phyloP scores from a whole-genome alignment of 2,113 vertebrate genomes.

The Lipophrys pholis region DNA sequence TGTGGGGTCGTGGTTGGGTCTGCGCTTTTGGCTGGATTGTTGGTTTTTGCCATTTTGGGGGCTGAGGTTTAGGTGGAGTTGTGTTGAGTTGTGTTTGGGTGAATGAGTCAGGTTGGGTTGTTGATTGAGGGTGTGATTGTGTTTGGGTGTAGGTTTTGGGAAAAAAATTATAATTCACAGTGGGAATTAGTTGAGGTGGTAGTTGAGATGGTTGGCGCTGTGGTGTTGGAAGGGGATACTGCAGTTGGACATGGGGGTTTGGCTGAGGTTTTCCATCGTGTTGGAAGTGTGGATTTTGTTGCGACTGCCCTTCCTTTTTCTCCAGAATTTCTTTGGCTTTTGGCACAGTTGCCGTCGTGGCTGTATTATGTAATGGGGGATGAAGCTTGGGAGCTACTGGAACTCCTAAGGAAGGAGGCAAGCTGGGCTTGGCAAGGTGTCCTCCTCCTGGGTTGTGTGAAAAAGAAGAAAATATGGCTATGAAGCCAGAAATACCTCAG shows the following conservation, averaged over 20 bases:
- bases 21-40: background rate
- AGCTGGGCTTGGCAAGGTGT: conserved; percentile 59
- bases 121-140: background rate
- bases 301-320: conserved; percentile 25
- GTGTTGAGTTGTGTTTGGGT: background rate
- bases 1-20: too few species aligned
- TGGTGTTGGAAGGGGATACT: conserved; percentile 13
- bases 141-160: background rate
- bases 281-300: conserved; percentile 12
- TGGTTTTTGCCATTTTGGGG: background rate
- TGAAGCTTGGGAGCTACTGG: conserved; percentile 28
- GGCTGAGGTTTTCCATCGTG: conserved; percentile 8
- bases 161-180: background rate
- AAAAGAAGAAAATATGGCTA: conserved; percentile 64
- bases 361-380: conserved; percentile 25
- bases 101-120: background rate
- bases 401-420: conserved; percentile 48
- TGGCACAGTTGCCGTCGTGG: conserved; percentile 25
- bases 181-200: background rate
- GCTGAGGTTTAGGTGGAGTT: too few species aligned
- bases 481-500: conserved; percentile 41
- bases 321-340: conserved; percentile 36
- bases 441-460: conserved; percentile 66
- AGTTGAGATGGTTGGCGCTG: background rate
- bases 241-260: background rate